A percentile compares a stretch with the other conserved stretches of the same genome.
phyloP scores from a whole-genome alignment of 2,113 vertebrate species.

The Lycaon pictus region DNA sequence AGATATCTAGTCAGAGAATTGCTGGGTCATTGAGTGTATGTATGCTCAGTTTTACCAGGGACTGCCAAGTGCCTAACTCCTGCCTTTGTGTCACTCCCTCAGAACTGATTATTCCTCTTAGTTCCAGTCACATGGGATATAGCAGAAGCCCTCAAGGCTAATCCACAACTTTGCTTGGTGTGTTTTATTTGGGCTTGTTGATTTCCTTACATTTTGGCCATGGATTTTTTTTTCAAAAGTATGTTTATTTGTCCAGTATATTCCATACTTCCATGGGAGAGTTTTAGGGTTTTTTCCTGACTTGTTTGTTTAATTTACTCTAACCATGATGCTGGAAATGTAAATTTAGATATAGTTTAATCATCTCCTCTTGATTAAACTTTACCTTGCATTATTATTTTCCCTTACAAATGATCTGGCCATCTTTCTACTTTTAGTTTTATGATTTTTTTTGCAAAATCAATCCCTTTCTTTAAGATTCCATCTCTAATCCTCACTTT shows the following conservation, averaged over 20 bases:
- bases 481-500: not conserved
- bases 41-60: not conserved
- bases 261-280: not conserved
- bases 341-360: not conserved
- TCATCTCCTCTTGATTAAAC: not conserved
- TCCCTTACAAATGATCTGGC: not conserved
- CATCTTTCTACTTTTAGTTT: not conserved
- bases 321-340: not conserved
- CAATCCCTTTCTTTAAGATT: not conserved
- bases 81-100: not conserved
- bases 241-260: not conserved
- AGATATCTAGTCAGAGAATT: not conserved
- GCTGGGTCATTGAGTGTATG: not conserved
- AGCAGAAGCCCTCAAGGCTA: not conserved
- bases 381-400: not conserved
- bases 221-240: not conserved
- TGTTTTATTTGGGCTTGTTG: not conserved
- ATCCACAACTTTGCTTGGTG: not conserved
- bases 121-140: not conserved
- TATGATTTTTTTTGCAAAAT: not conserved
- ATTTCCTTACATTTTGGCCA: not conserved
- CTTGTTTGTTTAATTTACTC: not conserved
- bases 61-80: not conserved
- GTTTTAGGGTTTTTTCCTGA: not conserved
- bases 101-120: not conserved